phyloP scores from a whole-genome alignment of 2,797 vertebrate species.

The Amblyraja radiata region DNA sequence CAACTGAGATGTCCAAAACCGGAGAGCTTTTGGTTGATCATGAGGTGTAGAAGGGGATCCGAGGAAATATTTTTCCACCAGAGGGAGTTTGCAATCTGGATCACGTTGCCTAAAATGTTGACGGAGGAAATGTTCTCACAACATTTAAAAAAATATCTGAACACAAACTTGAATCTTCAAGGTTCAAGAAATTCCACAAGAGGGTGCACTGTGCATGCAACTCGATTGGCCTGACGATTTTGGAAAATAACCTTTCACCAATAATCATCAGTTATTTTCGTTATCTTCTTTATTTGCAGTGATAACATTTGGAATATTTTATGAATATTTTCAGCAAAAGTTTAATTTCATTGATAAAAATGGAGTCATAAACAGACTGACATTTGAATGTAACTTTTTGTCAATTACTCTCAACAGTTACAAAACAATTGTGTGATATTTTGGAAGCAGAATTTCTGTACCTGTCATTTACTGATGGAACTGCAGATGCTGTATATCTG shows the following conservation, averaged over 20 bases:
- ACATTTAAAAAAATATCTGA: not conserved
- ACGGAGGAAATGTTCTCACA: no score
- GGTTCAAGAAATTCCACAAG: not conserved
- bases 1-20: no score
- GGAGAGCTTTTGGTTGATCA: no score
- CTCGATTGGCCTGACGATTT: not conserved
- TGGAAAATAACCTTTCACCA: not conserved
- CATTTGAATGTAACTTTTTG: not conserved
- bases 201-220: not conserved
- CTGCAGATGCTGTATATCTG: no score
- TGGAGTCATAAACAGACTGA: not conserved
- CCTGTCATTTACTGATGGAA: not conserved
- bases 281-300: not conserved
- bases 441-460: not conserved
- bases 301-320: slow-evolving; percentile 5
- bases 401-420: not conserved
- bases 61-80: no score
- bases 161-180: not conserved
- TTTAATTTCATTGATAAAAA: not conserved
- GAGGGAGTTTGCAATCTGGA: not conserved
- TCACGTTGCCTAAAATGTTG: not conserved
- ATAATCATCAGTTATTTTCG: not conserved
- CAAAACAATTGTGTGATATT: not conserved
- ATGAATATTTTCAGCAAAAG: not conserved
- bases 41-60: no score